A percentile compares a stretch with the other conserved stretches of the same genome.
Evolutionary conservation across 2,888 invertebrate species (phyloP).

Genomic region (Eumacrocentrus americanus): DNA sequence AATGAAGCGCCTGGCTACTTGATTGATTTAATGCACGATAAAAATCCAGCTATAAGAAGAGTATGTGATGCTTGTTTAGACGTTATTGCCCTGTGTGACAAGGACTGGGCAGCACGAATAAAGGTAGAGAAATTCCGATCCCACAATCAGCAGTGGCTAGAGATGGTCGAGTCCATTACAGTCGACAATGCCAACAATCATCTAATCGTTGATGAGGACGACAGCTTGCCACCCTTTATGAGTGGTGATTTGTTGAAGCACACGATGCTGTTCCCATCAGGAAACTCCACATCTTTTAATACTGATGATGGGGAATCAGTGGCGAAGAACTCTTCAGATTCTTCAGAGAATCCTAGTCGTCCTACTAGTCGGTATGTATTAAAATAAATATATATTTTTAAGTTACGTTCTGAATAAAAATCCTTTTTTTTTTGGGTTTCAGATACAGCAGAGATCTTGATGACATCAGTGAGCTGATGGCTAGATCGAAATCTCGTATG

Average conservation of each 20-base stretch:
- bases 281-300: conserved; percentile 45
- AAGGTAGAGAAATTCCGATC: conserved; percentile 95
- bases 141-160: conserved; percentile 98
- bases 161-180: conserved; percentile 86
- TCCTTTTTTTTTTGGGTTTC: conserved; percentile 22
- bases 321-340: conserved; percentile 54
- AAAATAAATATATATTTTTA: conserved; percentile 1
- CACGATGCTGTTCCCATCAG: conserved; percentile 65
- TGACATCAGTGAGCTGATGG: conserved; percentile 61
- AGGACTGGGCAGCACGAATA: conserved; percentile 92
- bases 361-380: conserved; percentile 63
- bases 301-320: conserved; percentile 52
- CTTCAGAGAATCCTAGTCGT: conserved; percentile 60
- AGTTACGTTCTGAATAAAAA: background rate
- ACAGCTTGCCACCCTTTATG: conserved; percentile 76
- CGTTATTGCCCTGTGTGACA: conserved; percentile 88
- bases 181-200: conserved; percentile 65
- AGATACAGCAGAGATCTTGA: conserved; percentile 67
- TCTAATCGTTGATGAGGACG: conserved; percentile 66
- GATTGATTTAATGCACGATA: conserved; percentile 97
- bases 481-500: conserved; percentile 57
- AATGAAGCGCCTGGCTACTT: conserved; percentile 89
- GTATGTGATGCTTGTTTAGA: conserved; percentile 95
- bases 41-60: conserved; percentile 90
- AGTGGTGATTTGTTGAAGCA: conserved; percentile 74